These are phyloP conservation scores for Myodes glareolus DNA, from an alignment of 2,113 vertebrate genomes.

Conservation along the genomic window DNA sequence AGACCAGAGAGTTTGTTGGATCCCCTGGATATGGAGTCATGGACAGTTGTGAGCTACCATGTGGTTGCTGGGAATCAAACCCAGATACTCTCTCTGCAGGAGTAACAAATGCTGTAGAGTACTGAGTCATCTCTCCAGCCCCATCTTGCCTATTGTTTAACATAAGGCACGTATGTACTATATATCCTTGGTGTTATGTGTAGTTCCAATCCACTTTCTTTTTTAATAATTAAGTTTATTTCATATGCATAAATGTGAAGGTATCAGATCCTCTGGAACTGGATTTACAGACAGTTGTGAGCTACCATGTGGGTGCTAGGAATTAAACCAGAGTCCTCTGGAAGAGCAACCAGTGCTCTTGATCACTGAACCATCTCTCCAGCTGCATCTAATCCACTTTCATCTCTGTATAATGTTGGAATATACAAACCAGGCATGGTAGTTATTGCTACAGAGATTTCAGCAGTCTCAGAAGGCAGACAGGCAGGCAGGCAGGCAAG, in stretches of 20 bases:
- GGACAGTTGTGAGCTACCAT: neutral
- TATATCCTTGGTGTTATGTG: neutral
- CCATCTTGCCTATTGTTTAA: neutral
- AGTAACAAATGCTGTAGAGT: neutral
- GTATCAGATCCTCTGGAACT: too few species aligned
- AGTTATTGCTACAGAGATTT: neutral
- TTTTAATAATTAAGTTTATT: too few species aligned
- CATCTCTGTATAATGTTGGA: neutral
- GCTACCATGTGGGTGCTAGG: too few species aligned
- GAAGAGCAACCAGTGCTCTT: too few species aligned
- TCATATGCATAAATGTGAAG: too few species aligned
- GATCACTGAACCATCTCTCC: too few species aligned
- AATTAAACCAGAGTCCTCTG: too few species aligned
- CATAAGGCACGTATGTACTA: neutral
- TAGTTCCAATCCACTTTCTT: neutral
- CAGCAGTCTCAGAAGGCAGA: neutral
- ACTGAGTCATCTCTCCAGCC: neutral
- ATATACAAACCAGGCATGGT: neutral
- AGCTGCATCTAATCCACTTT: neutral
- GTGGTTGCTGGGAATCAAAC: neutral
- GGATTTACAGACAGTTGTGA: too few species aligned
- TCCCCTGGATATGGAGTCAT: neutral
- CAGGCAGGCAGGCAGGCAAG: neutral
- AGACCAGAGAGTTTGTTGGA: neutral
- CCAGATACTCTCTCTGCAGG: neutral